Evolutionary conservation across 2,797 vertebrate species (phyloP), one percentile per base, ranked within the genome.

Genomic region (Brachyrhaphis roseni): DNA sequence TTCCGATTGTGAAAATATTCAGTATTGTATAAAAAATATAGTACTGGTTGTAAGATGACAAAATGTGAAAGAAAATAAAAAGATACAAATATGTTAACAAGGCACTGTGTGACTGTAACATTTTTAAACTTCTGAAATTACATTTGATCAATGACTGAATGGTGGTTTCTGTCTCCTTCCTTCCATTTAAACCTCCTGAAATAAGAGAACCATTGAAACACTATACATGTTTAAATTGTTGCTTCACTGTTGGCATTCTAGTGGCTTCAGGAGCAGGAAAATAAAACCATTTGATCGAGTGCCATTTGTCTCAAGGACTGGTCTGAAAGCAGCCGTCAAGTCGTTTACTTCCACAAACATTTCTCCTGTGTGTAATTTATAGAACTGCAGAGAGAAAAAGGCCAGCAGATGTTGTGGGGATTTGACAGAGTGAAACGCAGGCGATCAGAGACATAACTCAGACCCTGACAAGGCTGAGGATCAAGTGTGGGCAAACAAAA

Each of bases 261-360:
- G 28, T 31, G 13, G 75, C 36, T 39, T 78, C 39, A 72, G 53
- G 2, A 18, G 68, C 15, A 36, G 47, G n/a, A 71, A 71, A 71
- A 46, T 12, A 43, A 45, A 57, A 78, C 75, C 47, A 82, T 81
- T 72, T 84, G 47, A 84, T 81, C 41, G 51, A 88, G 84, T 8
- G 75, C 7, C 57, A 71, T 55, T 84, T 72, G 71, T 43, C 0
- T 45, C 1, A 49, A 81, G 74, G 74, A 13, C 11, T 18, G 86
- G 84, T 89, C 81, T 59, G 74, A 8, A 0, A 55, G 74, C 80
- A 62, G 83, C 86, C 75, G 77, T 88, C 3, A 41, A 87, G 78
- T 81, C 78, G 78, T 89, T 89, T 89, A 79, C 77, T 74, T 76
- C 72, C 34, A 28, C 41, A 82, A 89, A 89, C 76, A 82, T 2